Percentiles rank a stretch among this genome's conserved stretches.
Evolutionary conservation across 2,888 invertebrate genomes (phyloP).

Genomic region (Philonicus albiceps): DNA sequence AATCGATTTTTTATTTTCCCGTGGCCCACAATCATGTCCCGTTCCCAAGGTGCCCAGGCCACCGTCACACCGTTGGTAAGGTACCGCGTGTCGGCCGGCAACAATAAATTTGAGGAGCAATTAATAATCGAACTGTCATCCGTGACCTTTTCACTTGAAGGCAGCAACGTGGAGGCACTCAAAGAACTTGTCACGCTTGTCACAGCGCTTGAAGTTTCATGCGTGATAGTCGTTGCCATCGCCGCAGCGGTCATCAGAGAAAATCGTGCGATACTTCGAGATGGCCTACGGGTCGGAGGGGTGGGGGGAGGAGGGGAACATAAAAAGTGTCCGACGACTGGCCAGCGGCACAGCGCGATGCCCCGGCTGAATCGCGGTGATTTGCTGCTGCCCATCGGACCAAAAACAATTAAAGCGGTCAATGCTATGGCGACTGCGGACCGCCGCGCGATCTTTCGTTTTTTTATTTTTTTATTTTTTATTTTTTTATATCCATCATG

Average conservation of each 20-base stretch:
- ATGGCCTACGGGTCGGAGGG: not conserved
- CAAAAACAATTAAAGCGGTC: slow-evolving; percentile 42
- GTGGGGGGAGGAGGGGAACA: not conserved
- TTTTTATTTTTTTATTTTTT: no score
- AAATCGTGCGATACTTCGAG: slow-evolving; percentile 31
- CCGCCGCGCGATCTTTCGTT: not conserved
- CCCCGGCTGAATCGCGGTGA: not conserved
- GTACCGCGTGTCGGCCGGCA: not conserved
- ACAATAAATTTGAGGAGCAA: slow-evolving; percentile 51
- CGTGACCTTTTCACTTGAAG: slow-evolving; percentile 50
- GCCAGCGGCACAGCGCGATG: not conserved
- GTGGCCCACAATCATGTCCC: not conserved
- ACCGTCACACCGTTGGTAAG: not conserved
- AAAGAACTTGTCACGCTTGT: slow-evolving; percentile 45
- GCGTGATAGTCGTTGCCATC: slow-evolving; percentile 44
- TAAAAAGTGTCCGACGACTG: not conserved
- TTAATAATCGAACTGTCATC: slow-evolving; percentile 53
- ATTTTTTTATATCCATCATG: not conserved
- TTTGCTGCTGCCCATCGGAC: slow-evolving; percentile 23
- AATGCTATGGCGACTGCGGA: slow-evolving; percentile 3
- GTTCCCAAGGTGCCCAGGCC: not conserved
- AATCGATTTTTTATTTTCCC: not conserved
- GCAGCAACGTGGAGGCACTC: slow-evolving; percentile 42
- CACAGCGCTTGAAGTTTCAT: slow-evolving; percentile 40
- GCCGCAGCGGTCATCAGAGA: not conserved